Percentiles rank a stretch among this genome's conserved stretches.
Evolutionary conservation across 2,113 vertebrate genomes (phyloP).

Genomic region (Isurus oxyrinchus): DNA sequence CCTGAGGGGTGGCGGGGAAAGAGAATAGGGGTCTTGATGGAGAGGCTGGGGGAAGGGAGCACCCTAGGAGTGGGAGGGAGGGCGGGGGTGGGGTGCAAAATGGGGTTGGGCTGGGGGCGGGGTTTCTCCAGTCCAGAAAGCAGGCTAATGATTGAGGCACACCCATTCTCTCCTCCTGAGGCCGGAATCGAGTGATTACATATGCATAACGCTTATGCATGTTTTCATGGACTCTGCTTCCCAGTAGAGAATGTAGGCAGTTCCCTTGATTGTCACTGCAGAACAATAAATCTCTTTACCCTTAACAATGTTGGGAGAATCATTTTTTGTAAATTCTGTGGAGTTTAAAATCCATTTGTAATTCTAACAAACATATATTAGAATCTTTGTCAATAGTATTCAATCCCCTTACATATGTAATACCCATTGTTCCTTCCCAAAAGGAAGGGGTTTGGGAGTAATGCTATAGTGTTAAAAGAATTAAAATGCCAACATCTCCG

Average conservation of each 20-base stretch:
- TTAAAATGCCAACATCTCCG: not conserved
- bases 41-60: not conserved
- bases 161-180: no score
- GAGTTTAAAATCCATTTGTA: not conserved
- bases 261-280: not conserved
- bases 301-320: not conserved
- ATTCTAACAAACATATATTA: not conserved
- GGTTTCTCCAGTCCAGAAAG: no score
- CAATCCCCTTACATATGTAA: not conserved
- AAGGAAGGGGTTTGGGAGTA: not conserved
- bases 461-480: not conserved
- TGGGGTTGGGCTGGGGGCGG: no score
- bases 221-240: not conserved
- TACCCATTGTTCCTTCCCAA: not conserved
- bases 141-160: no score
- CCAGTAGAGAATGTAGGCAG: not conserved
- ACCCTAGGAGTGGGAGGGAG: no score
- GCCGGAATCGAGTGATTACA: no score
- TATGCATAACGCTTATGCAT: not conserved
- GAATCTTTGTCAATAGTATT: not conserved
- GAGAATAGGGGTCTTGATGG: no score
- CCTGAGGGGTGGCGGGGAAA: not conserved
- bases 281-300: not conserved
- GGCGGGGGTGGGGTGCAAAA: no score
- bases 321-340: not conserved